Evolutionary conservation across 2,888 invertebrate genomes (phyloP).

Genomic region (Ophraella communa): DNA sequence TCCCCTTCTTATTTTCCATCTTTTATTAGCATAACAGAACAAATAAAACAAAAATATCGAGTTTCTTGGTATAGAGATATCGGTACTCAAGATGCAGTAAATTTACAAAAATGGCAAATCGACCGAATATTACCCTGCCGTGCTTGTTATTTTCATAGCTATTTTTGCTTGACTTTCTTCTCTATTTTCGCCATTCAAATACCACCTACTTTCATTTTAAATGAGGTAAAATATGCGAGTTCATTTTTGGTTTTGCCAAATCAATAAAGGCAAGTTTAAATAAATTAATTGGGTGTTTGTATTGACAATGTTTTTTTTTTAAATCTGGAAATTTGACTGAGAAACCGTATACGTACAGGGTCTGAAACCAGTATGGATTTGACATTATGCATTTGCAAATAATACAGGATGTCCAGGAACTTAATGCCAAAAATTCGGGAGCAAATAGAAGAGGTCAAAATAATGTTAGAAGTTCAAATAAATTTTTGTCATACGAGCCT

Average conservation of each 20-base stretch:
- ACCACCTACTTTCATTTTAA: neutral
- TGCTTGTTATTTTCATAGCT: slow-evolving; percentile 26
- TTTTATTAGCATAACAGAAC: neutral
- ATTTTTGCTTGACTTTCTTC: neutral
- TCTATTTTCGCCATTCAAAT: neutral
- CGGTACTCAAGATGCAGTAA: slow-evolving; percentile 27
- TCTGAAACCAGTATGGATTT: too few species aligned
- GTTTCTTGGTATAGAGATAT: neutral
- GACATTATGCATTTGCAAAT: too few species aligned
- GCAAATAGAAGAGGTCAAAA: too few species aligned
- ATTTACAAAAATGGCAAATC: slow-evolving; percentile 35
- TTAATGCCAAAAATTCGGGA: too few species aligned
- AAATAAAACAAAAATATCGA: slow-evolving; percentile 5
- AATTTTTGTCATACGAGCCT: too few species aligned
- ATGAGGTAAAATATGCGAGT: neutral
- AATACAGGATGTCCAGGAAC: too few species aligned
- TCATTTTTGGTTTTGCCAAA: neutral
- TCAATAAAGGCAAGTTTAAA: too few species aligned
- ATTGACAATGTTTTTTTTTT: too few species aligned
- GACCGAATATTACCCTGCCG: slow-evolving; percentile 25
- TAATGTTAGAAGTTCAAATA: too few species aligned
- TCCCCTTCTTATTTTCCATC: neutral
- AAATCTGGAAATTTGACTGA: too few species aligned
- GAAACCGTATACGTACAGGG: too few species aligned
- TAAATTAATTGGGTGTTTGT: too few species aligned